Percentiles rank a stretch among this genome's conserved stretches.
Conservation (phyloP, 2,797 vertebrate genomes). For the Premnoplex brunnescens region DNA sequence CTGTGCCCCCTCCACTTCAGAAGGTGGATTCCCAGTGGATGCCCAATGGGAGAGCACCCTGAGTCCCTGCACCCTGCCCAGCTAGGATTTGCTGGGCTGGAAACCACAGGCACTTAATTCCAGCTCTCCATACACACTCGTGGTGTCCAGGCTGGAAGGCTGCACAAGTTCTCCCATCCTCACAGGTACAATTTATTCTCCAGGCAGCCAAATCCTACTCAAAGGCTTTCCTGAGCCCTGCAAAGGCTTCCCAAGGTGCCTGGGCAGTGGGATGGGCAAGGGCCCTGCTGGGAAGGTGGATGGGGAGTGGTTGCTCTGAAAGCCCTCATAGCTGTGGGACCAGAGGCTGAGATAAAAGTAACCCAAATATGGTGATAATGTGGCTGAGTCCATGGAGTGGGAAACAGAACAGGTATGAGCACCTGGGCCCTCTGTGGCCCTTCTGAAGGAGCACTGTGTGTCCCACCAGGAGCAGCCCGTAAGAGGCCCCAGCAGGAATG, state of each 20-base stretch:
- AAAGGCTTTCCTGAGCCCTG: not conserved
- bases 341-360: not conserved
- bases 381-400: too few species aligned
- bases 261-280: not conserved
- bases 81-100: not conserved
- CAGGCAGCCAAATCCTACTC: not conserved
- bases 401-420: too few species aligned
- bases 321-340: not conserved
- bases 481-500: not conserved
- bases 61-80: not conserved
- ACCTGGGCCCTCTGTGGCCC: not conserved
- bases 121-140: not conserved
- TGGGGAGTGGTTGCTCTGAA: not conserved
- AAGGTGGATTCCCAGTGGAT: not conserved
- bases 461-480: not conserved
- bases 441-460: not conserved
- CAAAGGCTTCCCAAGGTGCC: not conserved
- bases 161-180: not conserved
- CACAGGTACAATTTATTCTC: not conserved
- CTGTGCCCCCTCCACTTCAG: not conserved
- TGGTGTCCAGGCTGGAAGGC: not conserved
- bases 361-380: not conserved
- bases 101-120: not conserved
- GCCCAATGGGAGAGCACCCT: not conserved
- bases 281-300: not conserved